Percentiles rank a stretch among this genome's conserved stretches.
Evolutionary conservation across 2,797 vertebrate genomes (phyloP).

Genomic region (Carapus acus): DNA sequence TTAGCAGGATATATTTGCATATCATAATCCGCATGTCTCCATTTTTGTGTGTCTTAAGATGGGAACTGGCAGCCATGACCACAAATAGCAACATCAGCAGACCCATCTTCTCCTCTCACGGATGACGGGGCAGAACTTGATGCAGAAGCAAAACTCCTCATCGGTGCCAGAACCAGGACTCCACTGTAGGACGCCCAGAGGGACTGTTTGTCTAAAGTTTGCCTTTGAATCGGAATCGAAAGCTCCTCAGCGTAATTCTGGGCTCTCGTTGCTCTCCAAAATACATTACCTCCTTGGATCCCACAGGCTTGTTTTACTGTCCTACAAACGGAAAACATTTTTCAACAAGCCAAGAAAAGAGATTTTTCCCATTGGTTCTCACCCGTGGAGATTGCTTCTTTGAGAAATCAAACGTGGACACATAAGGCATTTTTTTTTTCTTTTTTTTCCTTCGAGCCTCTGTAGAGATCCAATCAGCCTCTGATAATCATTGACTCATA

Average conservation of each 20-base stretch:
- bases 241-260: slow-evolving; percentile 41
- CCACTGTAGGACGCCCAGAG: slow-evolving; percentile 24
- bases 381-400: slow-evolving; percentile 22
- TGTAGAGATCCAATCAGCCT: slow-evolving; percentile 69
- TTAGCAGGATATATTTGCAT: too few relatives aligned
- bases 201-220: slow-evolving; percentile 36
- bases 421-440: slow-evolving; percentile 19
- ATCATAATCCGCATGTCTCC: too few relatives aligned
- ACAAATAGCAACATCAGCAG: slow-evolving; percentile 99
- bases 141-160: slow-evolving; percentile 32
- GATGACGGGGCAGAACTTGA: slow-evolving; percentile 65
- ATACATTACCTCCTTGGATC: slow-evolving; percentile 37
- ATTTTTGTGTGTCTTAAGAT: slow-evolving; percentile 68
- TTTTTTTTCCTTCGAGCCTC: slow-evolving; percentile 40
- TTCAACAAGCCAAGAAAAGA: slow-evolving; percentile 19
- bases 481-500: slow-evolving; percentile 70
- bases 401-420: slow-evolving; percentile 23
- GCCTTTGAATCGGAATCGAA: slow-evolving; percentile 33
- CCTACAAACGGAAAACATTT: slow-evolving; percentile 8
- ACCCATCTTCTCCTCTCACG: slow-evolving; percentile 94
- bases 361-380: too few relatives aligned
- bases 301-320: slow-evolving; percentile 12
- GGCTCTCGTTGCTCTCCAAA: slow-evolving; percentile 43
- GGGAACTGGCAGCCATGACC: slow-evolving; percentile 98
- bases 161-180: slow-evolving; percentile 40